Evolutionary conservation across 2,888 invertebrate genomes (phyloP).

Genomic region (Dryococelus australis): DNA sequence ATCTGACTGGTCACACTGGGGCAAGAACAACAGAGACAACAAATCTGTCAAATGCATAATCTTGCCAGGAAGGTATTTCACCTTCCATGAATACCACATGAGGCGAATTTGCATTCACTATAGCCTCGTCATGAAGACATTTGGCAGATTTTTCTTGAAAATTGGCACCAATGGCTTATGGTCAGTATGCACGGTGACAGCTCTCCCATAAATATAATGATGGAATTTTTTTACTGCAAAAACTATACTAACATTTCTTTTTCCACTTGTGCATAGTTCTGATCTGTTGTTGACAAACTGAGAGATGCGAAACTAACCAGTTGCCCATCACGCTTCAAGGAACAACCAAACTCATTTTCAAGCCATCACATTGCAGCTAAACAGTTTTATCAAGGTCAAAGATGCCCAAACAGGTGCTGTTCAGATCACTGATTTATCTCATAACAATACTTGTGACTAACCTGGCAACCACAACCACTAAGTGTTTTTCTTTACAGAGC

Average conservation of each 20-base stretch:
- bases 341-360: background rate
- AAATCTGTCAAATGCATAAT: background rate
- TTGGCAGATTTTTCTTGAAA: background rate
- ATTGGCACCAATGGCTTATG: constrained; percentile 1
- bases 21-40: background rate
- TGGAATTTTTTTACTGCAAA: background rate
- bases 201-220: background rate
- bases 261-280: constrained; percentile 6
- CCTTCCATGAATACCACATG: background rate
- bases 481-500: background rate
- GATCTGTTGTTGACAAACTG: background rate
- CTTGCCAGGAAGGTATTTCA: background rate
- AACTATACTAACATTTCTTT: background rate
- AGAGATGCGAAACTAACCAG: background rate
- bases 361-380: background rate
- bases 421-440: background rate
- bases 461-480: background rate
- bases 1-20: background rate
- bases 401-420: background rate
- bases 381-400: background rate
- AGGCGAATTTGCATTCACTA: background rate
- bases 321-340: background rate
- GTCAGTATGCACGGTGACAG: background rate
- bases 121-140: background rate
- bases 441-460: background rate